Conservation (phyloP, 2,113 vertebrate species). For the Malurus elegans region DNA sequence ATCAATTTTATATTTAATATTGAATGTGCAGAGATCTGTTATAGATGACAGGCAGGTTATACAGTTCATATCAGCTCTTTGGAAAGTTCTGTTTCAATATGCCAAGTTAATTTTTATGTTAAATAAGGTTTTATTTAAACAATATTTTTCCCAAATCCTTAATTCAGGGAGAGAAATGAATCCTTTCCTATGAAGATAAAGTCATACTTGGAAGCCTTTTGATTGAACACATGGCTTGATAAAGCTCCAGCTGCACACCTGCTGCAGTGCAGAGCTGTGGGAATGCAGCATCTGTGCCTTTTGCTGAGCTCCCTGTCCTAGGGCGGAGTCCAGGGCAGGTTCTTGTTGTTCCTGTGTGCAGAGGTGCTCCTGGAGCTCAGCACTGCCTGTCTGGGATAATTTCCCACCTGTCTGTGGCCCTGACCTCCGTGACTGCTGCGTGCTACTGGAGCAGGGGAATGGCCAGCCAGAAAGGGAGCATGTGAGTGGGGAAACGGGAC, state of each 20-base stretch:
- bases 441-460: background rate
- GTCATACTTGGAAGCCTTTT: background rate
- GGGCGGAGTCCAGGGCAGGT: background rate
- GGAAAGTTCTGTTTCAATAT: background rate
- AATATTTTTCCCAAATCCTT: background rate
- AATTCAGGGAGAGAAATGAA: background rate
- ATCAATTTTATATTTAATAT: background rate
- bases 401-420: background rate
- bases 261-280: background rate
- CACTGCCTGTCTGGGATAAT: background rate
- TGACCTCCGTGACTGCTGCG: background rate
- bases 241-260: background rate
- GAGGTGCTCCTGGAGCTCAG: background rate
- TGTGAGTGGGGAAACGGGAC: background rate
- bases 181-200: background rate
- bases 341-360: background rate
- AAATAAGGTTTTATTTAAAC: background rate
- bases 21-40: background rate
- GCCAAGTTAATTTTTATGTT: background rate
- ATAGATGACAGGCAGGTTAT: background rate
- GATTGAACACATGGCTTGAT: background rate
- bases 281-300: background rate
- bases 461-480: background rate
- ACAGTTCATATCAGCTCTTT: background rate
- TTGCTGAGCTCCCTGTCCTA: background rate